Evolutionary conservation across 1,140 invertebrate genomes (phyloP).

Genomic region (Diabrotica virgifera): DNA sequence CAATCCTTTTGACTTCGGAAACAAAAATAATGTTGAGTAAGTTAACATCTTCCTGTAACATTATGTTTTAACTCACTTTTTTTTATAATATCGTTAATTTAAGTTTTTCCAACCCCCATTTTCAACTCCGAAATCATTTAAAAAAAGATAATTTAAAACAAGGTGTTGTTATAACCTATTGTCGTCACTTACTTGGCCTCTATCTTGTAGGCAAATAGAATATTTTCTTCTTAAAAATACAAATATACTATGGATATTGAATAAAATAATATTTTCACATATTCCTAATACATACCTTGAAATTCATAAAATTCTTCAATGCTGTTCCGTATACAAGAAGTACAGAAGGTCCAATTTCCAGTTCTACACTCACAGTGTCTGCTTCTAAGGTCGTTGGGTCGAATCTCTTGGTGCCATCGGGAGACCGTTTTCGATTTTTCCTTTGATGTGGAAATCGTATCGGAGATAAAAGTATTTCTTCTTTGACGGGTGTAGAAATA

Average conservation of each 20-base stretch:
- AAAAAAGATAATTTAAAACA: too few species aligned
- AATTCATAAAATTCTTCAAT: slow-evolving; percentile 81
- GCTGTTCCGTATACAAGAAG: slow-evolving; percentile 87
- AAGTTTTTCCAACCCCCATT: too few species aligned
- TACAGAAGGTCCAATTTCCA: slow-evolving; percentile 91
- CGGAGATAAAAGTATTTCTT: slow-evolving; percentile 86
- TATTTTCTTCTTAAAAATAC: too few species aligned
- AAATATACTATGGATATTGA: not conserved
- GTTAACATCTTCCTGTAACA: too few species aligned
- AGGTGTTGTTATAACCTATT: too few species aligned
- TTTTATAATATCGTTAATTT: too few species aligned
- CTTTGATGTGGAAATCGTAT: slow-evolving; percentile 80
- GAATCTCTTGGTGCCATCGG: slow-evolving; percentile 70
- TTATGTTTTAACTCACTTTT: too few species aligned
- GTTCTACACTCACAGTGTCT: slow-evolving; percentile 84
- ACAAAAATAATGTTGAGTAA: too few species aligned
- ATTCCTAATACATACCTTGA: slow-evolving; percentile 59
- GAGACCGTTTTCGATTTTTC: slow-evolving; percentile 44
- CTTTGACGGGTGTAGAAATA: slow-evolving; percentile 90
- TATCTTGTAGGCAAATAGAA: too few species aligned
- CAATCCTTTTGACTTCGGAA: too few species aligned
- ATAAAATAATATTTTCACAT: not conserved
- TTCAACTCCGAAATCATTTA: too few species aligned
- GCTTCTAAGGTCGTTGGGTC: slow-evolving; percentile 79
- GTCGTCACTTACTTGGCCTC: too few species aligned